Evolutionary conservation across 2,113 vertebrate species (phyloP).

Genomic region (Castor canadensis): DNA sequence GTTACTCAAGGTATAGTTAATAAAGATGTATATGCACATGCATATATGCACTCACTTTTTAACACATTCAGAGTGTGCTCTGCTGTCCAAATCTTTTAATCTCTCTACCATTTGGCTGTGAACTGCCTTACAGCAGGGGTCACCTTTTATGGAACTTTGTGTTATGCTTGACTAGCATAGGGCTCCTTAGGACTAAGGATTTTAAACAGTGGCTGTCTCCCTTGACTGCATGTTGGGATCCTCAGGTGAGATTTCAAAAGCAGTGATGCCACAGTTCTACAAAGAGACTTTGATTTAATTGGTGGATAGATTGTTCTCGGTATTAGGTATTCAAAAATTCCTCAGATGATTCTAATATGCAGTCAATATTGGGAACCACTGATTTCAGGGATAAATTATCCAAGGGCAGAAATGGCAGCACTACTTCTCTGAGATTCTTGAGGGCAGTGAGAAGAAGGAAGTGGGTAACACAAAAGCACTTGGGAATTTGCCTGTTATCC

Average conservation of each 20-base stretch:
- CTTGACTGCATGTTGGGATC: background rate
- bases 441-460: background rate
- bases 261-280: background rate
- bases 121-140: background rate
- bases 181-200: background rate
- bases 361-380: background rate
- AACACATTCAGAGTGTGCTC: background rate
- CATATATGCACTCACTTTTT: background rate
- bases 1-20: background rate
- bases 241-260: background rate
- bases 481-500: background rate
- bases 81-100: background rate
- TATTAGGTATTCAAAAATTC: background rate
- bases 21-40: background rate
- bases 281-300: conserved; percentile 31
- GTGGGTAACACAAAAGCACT: background rate
- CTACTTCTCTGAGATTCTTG: background rate
- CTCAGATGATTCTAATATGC: background rate
- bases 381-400: background rate
- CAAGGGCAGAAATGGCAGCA: background rate
- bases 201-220: background rate
- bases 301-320: background rate
- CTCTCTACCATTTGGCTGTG: too few species aligned
- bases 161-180: fast-evolving
- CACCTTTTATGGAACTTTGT: background rate